Evolutionary conservation across 2,113 vertebrate genomes (phyloP).

Genomic region (Orcinus orca): DNA sequence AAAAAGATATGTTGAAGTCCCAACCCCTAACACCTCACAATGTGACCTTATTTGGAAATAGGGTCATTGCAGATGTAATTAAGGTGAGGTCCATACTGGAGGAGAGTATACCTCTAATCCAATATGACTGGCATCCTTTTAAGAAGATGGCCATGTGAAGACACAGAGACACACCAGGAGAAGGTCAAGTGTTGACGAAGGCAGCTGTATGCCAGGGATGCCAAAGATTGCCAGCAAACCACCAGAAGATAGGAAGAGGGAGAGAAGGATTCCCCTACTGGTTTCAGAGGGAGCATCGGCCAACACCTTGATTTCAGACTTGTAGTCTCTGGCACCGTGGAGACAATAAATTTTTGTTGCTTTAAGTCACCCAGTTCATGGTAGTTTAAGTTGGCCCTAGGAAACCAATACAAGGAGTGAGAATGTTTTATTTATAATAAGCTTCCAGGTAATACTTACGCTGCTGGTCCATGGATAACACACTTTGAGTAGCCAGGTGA

Average conservation of each 20-base stretch:
- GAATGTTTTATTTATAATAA: neutral
- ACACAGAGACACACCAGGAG: neutral
- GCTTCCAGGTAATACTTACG: neutral
- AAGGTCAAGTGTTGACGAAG: neutral
- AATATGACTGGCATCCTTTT: neutral
- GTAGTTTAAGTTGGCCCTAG: neutral
- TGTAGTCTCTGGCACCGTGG: neutral
- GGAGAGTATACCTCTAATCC: neutral
- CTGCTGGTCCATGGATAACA: neutral
- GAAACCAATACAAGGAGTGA: neutral
- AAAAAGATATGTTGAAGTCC: neutral
- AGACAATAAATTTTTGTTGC: neutral
- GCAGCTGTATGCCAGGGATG: neutral
- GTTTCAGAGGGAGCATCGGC: neutral
- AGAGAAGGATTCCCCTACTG: neutral
- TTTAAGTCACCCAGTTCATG: neutral
- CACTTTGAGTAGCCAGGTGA: neutral
- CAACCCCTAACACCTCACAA: neutral
- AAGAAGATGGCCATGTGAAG: neutral
- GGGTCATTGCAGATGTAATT: neutral
- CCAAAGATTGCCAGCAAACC: neutral
- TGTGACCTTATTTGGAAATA: neutral
- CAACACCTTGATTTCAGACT: neutral
- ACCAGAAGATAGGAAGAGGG: neutral
- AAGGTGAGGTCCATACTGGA: neutral